phyloP scores from a whole-genome alignment of 2,888 invertebrate genomes.

The Caenorhabditis imperialis region DNA sequence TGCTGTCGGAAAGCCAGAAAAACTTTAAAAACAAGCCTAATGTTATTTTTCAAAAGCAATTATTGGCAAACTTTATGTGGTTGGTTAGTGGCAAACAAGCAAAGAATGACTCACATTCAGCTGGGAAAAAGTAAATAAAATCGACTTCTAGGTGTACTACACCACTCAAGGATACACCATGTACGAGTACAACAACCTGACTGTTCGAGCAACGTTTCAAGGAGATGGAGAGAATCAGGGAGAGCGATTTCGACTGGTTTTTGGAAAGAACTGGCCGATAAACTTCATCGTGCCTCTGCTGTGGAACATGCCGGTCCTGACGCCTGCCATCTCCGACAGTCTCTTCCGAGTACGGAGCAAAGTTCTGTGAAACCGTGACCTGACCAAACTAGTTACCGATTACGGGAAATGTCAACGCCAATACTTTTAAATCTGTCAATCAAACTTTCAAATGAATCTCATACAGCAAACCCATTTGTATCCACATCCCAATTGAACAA shows the following conservation, averaged over 20 bases:
- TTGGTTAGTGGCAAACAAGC: too few species aligned
- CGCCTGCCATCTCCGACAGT: constrained; percentile 68
- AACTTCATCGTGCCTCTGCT: constrained; percentile 74
- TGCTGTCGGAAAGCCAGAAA: neutral
- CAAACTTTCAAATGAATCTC: constrained; percentile 40
- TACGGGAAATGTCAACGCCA: constrained; percentile 1
- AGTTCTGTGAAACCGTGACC: constrained; percentile 44
- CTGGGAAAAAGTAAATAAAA: neutral
- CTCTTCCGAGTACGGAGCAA: constrained; percentile 66
- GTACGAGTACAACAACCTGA: constrained; percentile 74
- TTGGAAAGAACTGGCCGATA: constrained; percentile 72
- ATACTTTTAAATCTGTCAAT: constrained; percentile 23
- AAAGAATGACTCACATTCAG: too few species aligned
- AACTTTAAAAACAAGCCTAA: neutral
- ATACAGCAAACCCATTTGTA: constrained; percentile 20
- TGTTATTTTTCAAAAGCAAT: neutral
- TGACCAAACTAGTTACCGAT: neutral
- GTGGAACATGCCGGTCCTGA: constrained; percentile 62
- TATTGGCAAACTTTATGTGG: too few species aligned
- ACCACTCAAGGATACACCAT: constrained; percentile 76
- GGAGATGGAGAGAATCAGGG: constrained; percentile 70
- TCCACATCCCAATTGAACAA: neutral
- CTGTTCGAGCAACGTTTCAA: constrained; percentile 68
- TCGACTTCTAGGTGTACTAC: constrained; percentile 71
- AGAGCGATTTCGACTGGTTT: constrained; percentile 76